Conservation (phyloP, 35 echinoderm and acorn worm genomes). For the Heliocidaris erythrogramma region DNA sequence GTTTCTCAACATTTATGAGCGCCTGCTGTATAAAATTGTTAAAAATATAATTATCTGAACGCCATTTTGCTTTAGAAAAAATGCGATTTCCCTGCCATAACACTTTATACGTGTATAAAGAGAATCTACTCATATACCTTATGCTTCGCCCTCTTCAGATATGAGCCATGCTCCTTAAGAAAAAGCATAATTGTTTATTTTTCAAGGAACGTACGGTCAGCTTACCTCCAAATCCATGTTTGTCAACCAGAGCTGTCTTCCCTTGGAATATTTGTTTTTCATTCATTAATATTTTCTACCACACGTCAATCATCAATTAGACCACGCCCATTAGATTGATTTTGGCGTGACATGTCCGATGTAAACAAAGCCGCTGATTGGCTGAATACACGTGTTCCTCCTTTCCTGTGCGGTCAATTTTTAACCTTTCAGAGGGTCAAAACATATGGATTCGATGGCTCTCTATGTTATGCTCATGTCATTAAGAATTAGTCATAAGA, state of each 20-base stretch:
- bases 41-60: no score
- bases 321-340: background rate
- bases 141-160: no score
- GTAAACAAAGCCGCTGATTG: conserved; percentile 37
- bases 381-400: background rate
- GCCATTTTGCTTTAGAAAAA: no score
- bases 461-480: background rate
- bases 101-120: no score
- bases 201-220: background rate
- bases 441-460: background rate
- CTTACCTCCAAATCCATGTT: background rate
- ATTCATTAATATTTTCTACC: background rate
- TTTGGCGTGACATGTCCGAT: background rate
- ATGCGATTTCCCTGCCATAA: no score
- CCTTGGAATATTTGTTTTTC: background rate
- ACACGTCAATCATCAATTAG: conserved; percentile 29
- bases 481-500: conserved; percentile 19
- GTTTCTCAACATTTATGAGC: no score
- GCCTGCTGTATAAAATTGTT: no score
- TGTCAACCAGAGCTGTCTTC: background rate
- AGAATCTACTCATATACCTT: no score
- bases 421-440: background rate
- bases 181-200: no score
- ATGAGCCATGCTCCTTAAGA: no score
- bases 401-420: background rate